A percentile compares a stretch with the other conserved stretches of the same genome.
phyloP scores from a whole-genome alignment of 2,888 invertebrate species.

The Digitonthophagus gazella region DNA sequence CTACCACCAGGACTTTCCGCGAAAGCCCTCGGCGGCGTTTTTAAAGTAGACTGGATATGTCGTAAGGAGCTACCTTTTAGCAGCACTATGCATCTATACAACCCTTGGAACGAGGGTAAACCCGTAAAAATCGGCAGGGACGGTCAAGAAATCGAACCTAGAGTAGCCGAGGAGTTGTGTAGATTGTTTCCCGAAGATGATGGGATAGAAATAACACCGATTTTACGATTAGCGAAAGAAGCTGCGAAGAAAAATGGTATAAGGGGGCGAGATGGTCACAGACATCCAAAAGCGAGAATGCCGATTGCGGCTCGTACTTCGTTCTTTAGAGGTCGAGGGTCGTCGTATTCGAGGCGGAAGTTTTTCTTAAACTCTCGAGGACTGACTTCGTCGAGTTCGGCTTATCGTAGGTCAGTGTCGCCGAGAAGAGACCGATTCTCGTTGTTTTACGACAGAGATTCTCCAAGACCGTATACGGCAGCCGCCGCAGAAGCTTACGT shows the following conservation, averaged over 20 bases:
- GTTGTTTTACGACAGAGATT: slow-evolving; percentile 62
- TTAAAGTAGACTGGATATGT: slow-evolving; percentile 96
- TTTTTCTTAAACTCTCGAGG: slow-evolving; percentile 65
- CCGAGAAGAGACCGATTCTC: slow-evolving; percentile 62
- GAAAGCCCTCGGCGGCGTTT: slow-evolving; percentile 91
- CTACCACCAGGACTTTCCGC: slow-evolving; percentile 90
- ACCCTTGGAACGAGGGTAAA: slow-evolving; percentile 98
- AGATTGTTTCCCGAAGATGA: slow-evolving; percentile 92
- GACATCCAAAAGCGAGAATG: slow-evolving; percentile 51
- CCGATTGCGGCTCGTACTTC: slow-evolving; percentile 52
- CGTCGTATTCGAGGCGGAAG: slow-evolving; percentile 59
- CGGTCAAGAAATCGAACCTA: slow-evolving; percentile 96
- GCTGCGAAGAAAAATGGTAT: slow-evolving; percentile 61
- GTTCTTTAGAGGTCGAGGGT: slow-evolving; percentile 53
- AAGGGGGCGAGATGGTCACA: slow-evolving; percentile 52
- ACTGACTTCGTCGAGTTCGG: slow-evolving; percentile 53
- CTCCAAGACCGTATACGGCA: slow-evolving; percentile 51
- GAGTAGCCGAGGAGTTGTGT: slow-evolving; percentile 91
- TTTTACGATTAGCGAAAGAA: slow-evolving; percentile 82
- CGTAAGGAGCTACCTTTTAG: slow-evolving; percentile 91
- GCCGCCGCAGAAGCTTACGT: slow-evolving; percentile 83
- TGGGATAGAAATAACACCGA: slow-evolving; percentile 84
- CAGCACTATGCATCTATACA: slow-evolving; percentile 88
- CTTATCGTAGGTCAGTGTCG: slow-evolving; percentile 60
- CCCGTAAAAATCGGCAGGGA: slow-evolving; percentile 99